Evolutionary conservation across 2,888 invertebrate species (phyloP).

Genomic region (Eumerus sabulonum): DNA sequence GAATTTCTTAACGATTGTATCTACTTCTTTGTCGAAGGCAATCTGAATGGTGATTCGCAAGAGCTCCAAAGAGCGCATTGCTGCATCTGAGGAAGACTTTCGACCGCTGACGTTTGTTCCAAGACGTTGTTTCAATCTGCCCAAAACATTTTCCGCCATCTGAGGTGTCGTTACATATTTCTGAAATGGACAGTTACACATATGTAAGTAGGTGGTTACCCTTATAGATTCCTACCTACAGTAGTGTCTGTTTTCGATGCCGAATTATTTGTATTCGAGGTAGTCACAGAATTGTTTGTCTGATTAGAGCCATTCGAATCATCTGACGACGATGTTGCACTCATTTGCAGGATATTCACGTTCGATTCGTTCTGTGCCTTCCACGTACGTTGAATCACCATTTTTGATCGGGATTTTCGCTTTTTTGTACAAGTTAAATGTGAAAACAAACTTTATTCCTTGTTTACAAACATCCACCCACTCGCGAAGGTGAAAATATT

Average conservation of each 20-base stretch:
- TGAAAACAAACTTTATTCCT: not conserved
- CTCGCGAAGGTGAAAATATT: constrained; percentile 49
- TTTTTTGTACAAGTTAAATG: not conserved
- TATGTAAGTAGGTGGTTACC: constrained; percentile 70
- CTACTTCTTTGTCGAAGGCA: constrained; percentile 82
- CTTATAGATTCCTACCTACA: constrained; percentile 25
- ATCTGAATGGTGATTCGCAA: constrained; percentile 82
- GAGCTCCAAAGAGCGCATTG: constrained; percentile 81
- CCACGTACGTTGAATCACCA: constrained; percentile 79
- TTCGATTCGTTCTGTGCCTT: constrained; percentile 74
- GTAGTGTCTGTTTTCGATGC: constrained; percentile 50
- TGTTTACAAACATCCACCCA: constrained; percentile 64
- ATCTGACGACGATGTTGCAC: constrained; percentile 76
- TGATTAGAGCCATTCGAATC: constrained; percentile 79
- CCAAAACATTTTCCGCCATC: constrained; percentile 76
- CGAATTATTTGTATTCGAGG: constrained; percentile 69
- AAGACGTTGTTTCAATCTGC: constrained; percentile 75
- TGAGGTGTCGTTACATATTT: constrained; percentile 77
- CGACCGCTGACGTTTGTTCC: constrained; percentile 72
- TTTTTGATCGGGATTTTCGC: constrained; percentile 43
- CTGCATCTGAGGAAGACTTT: constrained; percentile 74
- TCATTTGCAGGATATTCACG: constrained; percentile 73
- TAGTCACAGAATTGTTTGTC: constrained; percentile 77
- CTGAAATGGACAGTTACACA: constrained; percentile 75
- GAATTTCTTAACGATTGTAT: constrained; percentile 82